Evolutionary conservation across 2,797 vertebrate genomes (phyloP), one percentile per base, ranked within the genome.

Genomic region (Danio aesculapii): DNA sequence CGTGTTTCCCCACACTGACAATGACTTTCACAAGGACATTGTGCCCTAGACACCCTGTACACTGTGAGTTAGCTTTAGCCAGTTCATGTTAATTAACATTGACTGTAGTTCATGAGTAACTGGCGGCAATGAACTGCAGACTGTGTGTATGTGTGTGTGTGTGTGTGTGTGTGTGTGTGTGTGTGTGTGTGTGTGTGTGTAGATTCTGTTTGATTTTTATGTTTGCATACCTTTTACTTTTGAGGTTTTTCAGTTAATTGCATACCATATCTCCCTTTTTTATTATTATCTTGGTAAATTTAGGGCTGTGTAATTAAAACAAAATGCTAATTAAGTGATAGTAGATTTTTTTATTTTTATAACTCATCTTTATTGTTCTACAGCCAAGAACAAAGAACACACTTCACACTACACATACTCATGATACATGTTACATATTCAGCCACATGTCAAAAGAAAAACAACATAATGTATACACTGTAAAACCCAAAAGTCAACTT

Each of bases 221-320:
- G 47, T 46, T 13, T 53, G n/a, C 77, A 55, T 46, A 30, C 63
- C 62, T 44, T 73, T 14, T 52, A 6, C 57, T 82, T 58, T 58
- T 46, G 70, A 55, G 55, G 17, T 30, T 30, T 30, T 30, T 61
- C 55, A 41, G 78, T 70, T 57, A 75, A 84, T 57, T 41, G 47
- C 73, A 55, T 66, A 39, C 64, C 59, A 67, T 68, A 75, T 71
- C 66, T 81, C 41, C 67, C 71, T 62, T 79, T 76, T 75, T 71
- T 67, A 71, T 47, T 14, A 11, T 53, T 13, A 8, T 59, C n/a
- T 81, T 73, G 72, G 66, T 73, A 77, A 63, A 3, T 30, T 30
- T 30, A 30, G 3, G 30, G 30, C 30, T 30, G 30, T 30, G 30
- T 30, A 30, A 30, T 30, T 30, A 30, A n/a, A n/a, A n/a, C n/a